Evolutionary conservation across 2,113 vertebrate species (phyloP).

Genomic region (rabbit (Oryctolagus cuniculus)): DNA sequence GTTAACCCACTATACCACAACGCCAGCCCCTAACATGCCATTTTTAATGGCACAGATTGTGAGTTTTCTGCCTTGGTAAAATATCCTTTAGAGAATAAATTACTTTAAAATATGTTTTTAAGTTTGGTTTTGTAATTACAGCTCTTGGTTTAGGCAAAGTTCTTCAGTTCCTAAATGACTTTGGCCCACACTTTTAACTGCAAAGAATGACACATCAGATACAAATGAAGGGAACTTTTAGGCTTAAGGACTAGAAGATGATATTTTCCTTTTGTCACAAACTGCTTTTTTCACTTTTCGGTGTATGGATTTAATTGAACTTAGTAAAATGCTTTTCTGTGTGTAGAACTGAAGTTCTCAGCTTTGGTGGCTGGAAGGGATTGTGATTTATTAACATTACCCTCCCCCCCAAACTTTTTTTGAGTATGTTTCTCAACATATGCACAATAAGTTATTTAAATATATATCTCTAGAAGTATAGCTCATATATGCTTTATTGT

Average conservation of each 20-base stretch:
- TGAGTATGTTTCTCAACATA: background rate
- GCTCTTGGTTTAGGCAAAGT: background rate
- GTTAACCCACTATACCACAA: no score
- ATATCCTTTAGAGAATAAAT: background rate
- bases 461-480: background rate
- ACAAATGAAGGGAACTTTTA: background rate
- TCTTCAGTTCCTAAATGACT: background rate
- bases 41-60: background rate
- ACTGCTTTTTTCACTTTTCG: background rate
- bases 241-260: background rate
- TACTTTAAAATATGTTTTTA: slow-evolving; percentile 21
- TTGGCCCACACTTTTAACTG: background rate
- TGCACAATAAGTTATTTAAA: slow-evolving; percentile 23
- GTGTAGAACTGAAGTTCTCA: background rate
- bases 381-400: background rate
- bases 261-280: background rate
- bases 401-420: background rate
- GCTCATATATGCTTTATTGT: background rate
- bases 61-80: slow-evolving; percentile 44
- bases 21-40: background rate
- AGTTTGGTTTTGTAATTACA: slow-evolving; percentile 29
- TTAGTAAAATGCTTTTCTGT: background rate
- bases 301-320: background rate
- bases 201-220: background rate
- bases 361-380: background rate